phyloP scores from a whole-genome alignment of 2,888 invertebrate species.

The Polietes domitor region DNA sequence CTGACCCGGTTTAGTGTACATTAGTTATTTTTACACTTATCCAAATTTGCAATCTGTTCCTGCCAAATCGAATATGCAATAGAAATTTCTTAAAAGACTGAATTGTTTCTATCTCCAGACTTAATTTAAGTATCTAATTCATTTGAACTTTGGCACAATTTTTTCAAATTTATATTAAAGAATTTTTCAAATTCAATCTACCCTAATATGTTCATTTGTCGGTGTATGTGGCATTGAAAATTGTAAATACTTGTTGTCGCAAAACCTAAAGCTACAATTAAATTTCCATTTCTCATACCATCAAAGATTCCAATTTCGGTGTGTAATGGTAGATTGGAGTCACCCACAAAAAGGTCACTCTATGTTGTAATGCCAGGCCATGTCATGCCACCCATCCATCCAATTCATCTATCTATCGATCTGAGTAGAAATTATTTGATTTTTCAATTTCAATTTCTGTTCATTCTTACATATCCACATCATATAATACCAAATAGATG shows the following conservation, averaged over 20 bases:
- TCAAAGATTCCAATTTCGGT: background rate
- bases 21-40: no score
- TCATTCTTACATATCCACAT: background rate
- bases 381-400: background rate
- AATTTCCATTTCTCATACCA: background rate
- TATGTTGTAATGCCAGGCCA: no score
- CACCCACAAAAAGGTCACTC: background rate
- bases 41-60: no score
- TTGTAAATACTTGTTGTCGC: background rate
- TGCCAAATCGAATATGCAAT: no score
- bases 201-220: no score
- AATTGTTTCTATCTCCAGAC: no score
- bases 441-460: background rate
- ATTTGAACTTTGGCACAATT: no score
- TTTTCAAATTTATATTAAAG: no score
- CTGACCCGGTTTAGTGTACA: no score
- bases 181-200: no score
- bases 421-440: constrained; percentile 6
- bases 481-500: background rate
- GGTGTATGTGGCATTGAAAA: background rate
- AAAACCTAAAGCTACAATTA: constrained; percentile 12
- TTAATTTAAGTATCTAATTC: no score
- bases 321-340: background rate
- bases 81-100: no score
- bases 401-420: background rate